Percentiles rank a stretch among this genome's conserved stretches.
phyloP scores from a whole-genome alignment of 2,888 invertebrate species.

The Embidobia sp. region DNA sequence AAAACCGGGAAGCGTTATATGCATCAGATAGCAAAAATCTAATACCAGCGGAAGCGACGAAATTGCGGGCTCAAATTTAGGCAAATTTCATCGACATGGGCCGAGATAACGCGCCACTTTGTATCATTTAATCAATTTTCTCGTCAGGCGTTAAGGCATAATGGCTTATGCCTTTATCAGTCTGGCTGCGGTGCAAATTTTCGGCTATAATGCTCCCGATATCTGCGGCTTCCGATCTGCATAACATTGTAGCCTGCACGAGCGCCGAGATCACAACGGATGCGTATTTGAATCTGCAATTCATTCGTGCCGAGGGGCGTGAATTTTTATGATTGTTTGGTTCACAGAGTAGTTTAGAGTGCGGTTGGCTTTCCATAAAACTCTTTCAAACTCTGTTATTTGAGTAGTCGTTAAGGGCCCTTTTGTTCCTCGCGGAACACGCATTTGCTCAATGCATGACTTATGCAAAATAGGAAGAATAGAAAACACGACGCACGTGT shows the following conservation, averaged over 20 bases:
- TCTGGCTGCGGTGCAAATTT: slow-evolving; percentile 17
- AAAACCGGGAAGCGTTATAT: no score
- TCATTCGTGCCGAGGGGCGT: slow-evolving; percentile 66
- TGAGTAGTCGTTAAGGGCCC: slow-evolving; percentile 58
- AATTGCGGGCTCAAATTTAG: slow-evolving; percentile 13
- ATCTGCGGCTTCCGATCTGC: slow-evolving; percentile 51
- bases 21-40: background rate
- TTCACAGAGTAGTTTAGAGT: slow-evolving; percentile 50
- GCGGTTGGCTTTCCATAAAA: slow-evolving; percentile 56
- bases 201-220: slow-evolving; percentile 19
- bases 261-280: slow-evolving; percentile 52
- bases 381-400: slow-evolving; percentile 57
- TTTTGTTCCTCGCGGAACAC: slow-evolving; percentile 60
- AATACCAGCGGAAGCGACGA: background rate
- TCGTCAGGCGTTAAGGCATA: background rate
- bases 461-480: slow-evolving; percentile 56
- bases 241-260: slow-evolving; percentile 42
- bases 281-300: slow-evolving; percentile 65
- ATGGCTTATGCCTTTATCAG: slow-evolving; percentile 47
- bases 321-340: slow-evolving; percentile 64
- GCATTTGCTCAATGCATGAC: slow-evolving; percentile 46
- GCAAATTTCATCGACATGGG: slow-evolving; percentile 5
- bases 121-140: slow-evolving; percentile 52
- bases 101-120: slow-evolving; percentile 16
- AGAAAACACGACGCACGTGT: no score